Conservation (phyloP, 2,888 invertebrate genomes). For the Ypsolopha sequella region DNA sequence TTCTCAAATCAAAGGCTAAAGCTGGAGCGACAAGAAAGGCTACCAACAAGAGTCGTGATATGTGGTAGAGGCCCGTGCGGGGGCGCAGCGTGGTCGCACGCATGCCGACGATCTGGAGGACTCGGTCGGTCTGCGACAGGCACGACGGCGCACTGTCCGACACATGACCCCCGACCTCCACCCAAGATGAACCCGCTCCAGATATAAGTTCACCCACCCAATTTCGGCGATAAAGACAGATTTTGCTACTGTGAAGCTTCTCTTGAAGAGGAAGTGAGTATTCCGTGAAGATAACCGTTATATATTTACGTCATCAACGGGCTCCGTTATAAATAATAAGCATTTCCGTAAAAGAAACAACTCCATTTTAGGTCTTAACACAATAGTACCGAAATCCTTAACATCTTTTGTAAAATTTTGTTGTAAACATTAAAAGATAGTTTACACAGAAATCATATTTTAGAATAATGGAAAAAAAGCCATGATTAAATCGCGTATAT, state of each 20-base stretch:
- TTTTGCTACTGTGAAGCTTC: slow-evolving; percentile 22
- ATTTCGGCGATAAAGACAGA: slow-evolving; percentile 49
- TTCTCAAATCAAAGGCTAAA: too few species aligned
- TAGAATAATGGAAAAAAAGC: too few species aligned
- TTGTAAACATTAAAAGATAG: too few species aligned
- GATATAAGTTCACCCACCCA: slow-evolving; percentile 66
- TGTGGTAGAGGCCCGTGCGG: slow-evolving; percentile 15
- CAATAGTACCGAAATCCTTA: too few species aligned
- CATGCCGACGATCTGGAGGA: slow-evolving; percentile 47
- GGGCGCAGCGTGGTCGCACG: slow-evolving; percentile 18
- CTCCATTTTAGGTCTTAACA: too few species aligned
- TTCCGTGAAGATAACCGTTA: neutral
- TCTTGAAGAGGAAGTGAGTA: neutral
- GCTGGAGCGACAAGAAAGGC: too few species aligned
- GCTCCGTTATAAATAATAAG: neutral
- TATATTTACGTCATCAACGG: neutral
- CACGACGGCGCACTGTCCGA: slow-evolving; percentile 33
- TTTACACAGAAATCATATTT: too few species aligned
- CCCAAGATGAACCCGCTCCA: slow-evolving; percentile 47
- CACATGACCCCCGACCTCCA: slow-evolving; percentile 45
- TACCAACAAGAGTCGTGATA: too few species aligned
- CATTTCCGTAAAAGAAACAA: too few species aligned
- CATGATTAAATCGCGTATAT: too few species aligned
- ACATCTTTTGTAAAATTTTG: too few species aligned
- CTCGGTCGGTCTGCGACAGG: slow-evolving; percentile 35